Evolutionary conservation across 2,113 vertebrate species (phyloP), one percentile per base, ranked within the genome.

Genomic region (Brienomyrus brachyistius): DNA sequence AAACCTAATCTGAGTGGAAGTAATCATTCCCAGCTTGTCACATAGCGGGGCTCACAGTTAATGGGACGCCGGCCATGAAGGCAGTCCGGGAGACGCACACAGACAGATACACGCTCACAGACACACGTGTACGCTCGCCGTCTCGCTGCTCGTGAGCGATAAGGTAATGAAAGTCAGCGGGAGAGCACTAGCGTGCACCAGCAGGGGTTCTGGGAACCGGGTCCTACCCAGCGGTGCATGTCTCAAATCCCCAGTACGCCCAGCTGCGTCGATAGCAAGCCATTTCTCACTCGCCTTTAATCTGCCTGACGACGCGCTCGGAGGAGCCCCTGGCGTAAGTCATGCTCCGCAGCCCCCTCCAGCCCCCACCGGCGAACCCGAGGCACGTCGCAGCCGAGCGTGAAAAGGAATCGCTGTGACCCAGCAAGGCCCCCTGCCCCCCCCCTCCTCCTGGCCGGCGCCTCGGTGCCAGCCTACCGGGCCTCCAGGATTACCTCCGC

Each of bases 131-230:
- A 31, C n/a, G 59, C 7, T 5, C 10, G 62, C 62, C n/a, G 1
- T 31, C 62, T 4, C 62, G 10, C 62, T 80, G 74, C 74, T 17
- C 15, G 4, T 80, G 74, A 82, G 62, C 89, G 70, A 88, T 70
- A 86, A 86, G 90, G 35, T 80, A 80, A 80, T 80, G 86, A 51
- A 74, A 80, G 35, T 3, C 70, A 88, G 52, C 45, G 45, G 8
- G 23, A 9, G 82, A 11, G 35, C 45, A 48, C 45, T 23, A 13
- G 82, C 23, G 5, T 84, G 82, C 11, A 31, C 77, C 80, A n/a
- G 47, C 45, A 88, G 48, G 51, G 74, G 74, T 85, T 62, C 82
- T 50, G 82, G 82, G 45, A 84, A 48, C 48, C 21, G 40, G 82
- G 23, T 11, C 82, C 56, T 10, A 84, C 21, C 19, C 82, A 47